Percentiles rank a stretch among this genome's conserved stretches.
phyloP scores from a whole-genome alignment of 1,140 invertebrate genomes.

The Ips typographus region DNA sequence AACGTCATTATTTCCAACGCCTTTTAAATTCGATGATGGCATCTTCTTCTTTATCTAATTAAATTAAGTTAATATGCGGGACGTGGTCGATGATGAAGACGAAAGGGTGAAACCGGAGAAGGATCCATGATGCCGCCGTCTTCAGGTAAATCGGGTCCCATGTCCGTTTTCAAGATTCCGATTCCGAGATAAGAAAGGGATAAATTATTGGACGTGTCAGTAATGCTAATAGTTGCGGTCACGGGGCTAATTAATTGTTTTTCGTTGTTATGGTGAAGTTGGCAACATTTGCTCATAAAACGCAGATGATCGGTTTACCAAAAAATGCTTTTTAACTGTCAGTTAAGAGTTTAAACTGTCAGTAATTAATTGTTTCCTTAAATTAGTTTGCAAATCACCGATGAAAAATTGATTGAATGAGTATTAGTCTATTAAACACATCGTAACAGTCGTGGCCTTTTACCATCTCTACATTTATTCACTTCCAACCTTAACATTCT shows the following conservation, averaged over 20 bases:
- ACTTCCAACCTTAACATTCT: no score
- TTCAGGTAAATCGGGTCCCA: constrained; percentile 19
- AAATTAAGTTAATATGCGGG: constrained; percentile 28
- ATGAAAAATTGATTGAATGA: no score
- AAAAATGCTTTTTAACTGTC: no score
- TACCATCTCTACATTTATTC: no score
- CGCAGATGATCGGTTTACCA: no score
- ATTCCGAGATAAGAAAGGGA: constrained; percentile 10
- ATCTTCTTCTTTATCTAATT: constrained; percentile 25
- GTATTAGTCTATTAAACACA: no score
- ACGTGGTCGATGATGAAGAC: constrained; percentile 13
- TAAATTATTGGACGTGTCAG: constrained; percentile 23
- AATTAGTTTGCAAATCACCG: no score
- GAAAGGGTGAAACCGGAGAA: constrained; percentile 12
- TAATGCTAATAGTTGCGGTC: constrained; percentile 16
- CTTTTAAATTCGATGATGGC: constrained; percentile 1
- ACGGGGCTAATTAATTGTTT: not conserved
- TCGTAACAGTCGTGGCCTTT: no score
- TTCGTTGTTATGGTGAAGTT: no score
- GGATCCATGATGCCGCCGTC: not conserved
- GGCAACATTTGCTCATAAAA: no score
- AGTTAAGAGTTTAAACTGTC: no score
- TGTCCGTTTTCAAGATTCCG: constrained; percentile 2
- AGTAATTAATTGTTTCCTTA: no score
- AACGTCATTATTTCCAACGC: not conserved